These are phyloP conservation scores for Lasioglossum villosulum DNA, from an alignment of 2,888 invertebrate genomes.

Conservation along the genomic window DNA sequence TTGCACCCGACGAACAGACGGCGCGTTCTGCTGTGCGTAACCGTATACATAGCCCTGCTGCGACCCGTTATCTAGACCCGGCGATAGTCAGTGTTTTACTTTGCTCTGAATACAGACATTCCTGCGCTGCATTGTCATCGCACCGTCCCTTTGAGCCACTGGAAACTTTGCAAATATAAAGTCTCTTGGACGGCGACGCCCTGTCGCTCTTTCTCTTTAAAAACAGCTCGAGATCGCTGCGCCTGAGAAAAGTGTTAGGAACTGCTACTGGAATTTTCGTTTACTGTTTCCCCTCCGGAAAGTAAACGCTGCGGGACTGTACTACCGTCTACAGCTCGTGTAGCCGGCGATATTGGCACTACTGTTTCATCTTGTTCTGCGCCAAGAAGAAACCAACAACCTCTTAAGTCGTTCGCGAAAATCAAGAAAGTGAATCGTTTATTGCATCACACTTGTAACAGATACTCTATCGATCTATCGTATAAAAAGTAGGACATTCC, in stretches of 20 bases:
- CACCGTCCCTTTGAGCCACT: background rate
- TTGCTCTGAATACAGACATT: background rate
- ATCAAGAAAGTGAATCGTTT: background rate
- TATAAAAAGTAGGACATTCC: too few species aligned
- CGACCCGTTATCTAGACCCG: slow-evolving; percentile 3
- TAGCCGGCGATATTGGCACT: background rate
- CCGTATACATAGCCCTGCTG: background rate
- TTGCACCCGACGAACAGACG: background rate
- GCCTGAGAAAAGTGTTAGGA: background rate
- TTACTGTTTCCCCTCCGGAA: background rate
- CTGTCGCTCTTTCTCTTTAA: background rate
- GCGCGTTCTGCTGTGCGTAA: background rate
- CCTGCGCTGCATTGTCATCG: background rate
- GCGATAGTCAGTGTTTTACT: background rate
- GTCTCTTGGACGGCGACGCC: background rate
- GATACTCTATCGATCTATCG: too few species aligned
- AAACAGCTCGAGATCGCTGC: background rate
- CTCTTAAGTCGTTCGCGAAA: background rate
- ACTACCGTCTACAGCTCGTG: too few species aligned
- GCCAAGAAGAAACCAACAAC: background rate
- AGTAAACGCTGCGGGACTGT: background rate
- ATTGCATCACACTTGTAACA: too few species aligned
- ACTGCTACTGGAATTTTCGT: background rate
- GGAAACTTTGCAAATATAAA: background rate
- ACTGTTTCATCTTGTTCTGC: background rate